Base-by-base conservation (phyloP, 2,113 vertebrate species). In the Entosphenus tridentatus region DNA sequence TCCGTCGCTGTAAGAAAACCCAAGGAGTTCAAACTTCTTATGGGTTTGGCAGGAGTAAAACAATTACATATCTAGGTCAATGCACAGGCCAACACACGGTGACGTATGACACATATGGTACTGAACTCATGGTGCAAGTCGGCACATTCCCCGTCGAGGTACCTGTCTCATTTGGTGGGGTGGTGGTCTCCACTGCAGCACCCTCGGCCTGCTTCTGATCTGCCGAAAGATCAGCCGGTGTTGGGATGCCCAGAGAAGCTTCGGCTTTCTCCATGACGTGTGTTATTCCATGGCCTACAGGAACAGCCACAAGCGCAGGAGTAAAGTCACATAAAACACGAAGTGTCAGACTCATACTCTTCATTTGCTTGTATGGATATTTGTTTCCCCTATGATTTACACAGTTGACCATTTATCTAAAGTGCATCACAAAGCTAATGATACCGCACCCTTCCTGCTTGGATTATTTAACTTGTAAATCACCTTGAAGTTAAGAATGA, bases 191-290 rank as follows among this genome's bases (percentile, higher is more conserved):
- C 39, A 39, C 39, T 39, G 39, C 39, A 39, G 39, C 39, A 39
- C 3, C 39, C 39, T 39, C 39, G 39, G 39, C 39, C 39, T 39
- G 39, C 39, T 39, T 39, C 39, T 39, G 39, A 39, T 84, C 81
- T 6, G 83, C 73, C 1, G 85, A 86, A 57, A 95, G 77, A 73
- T 89, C 85, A 56, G 72, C 79, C 4, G 93, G 87, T 75, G 82
- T 92, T 55, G 90, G 90, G 69, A 96, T 91, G 67, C 93, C 92
- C 72, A 95, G 80, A 1, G 88, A 86, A 1, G 83, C 86, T 79
- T 98, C 92, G 9, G 93, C 90, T 77, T 95, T 98, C 76, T 98
- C 90, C n/a, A 96, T 91, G 70, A 83, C 90, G 76, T 84, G 86
- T 73, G 85, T 87, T 79, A 96, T 84, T 12, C 91, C 88, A 74